Percentiles rank a stretch among this genome's conserved stretches.
Evolutionary conservation across 2,888 invertebrate species (phyloP).

Genomic region (Caenorhabditis zanzibari): DNA sequence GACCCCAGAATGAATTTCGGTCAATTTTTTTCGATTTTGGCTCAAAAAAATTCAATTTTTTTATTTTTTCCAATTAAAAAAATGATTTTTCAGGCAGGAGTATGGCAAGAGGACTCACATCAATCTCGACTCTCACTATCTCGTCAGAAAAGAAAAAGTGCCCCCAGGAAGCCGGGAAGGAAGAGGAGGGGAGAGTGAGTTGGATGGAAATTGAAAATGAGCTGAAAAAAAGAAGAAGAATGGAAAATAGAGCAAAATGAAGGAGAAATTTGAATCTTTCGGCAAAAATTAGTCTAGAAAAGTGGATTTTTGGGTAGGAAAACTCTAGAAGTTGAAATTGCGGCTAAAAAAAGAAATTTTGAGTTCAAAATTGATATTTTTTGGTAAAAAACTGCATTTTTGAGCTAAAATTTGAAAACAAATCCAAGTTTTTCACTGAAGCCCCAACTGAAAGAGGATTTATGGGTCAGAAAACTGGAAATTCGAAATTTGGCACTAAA

Average conservation of each 20-base stretch:
- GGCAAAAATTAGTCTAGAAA: too few species aligned
- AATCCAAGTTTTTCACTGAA: too few species aligned
- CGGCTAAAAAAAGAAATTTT: too few species aligned
- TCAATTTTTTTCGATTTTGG: neutral
- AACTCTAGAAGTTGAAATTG: too few species aligned
- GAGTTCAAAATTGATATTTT: too few species aligned
- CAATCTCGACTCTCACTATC: neutral
- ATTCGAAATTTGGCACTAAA: too few species aligned
- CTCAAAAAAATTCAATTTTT: neutral
- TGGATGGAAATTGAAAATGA: neutral
- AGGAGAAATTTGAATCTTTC: neutral
- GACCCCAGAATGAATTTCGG: neutral
- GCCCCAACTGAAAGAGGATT: too few species aligned
- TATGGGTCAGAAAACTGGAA: too few species aligned
- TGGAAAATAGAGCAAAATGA: neutral
- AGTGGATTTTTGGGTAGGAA: too few species aligned
- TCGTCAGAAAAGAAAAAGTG: slow-evolving; percentile 17
- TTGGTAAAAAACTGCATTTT: too few species aligned
- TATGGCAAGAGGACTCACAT: slow-evolving; percentile 24
- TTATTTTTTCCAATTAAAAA: neutral
- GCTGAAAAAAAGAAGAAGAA: neutral
- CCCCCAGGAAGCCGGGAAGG: slow-evolving; percentile 24
- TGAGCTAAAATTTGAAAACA: too few species aligned
- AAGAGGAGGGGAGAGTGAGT: slow-evolving; percentile 53
- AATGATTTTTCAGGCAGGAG: slow-evolving; percentile 32